Evolutionary conservation across 2,797 vertebrate species (phyloP), one percentile per base, ranked within the genome.

Genomic region (Poeciliopsis paucimaculata): DNA sequence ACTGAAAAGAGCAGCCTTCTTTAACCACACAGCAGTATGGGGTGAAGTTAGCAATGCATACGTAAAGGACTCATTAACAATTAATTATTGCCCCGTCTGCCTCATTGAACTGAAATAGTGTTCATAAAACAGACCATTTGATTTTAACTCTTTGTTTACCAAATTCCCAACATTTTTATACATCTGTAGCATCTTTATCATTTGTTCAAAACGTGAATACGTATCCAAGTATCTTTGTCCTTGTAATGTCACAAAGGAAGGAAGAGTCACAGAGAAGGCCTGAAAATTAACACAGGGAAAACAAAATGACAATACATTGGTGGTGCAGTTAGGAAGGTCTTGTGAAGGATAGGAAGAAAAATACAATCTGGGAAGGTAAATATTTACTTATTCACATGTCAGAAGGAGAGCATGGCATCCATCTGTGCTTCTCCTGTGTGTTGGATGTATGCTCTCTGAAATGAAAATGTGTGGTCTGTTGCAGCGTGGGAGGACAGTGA

Each of bases 281-380:
- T 47, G 51, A 77, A 89, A 86, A 84, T 31, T 36, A 87, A 71
- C 79, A 73, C 72, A 36, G 55, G 45, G 57, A 53, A 31, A 43
- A 80, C 77, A 31, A 87, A 78, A 85, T n/a, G 39, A 75, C 64
- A 39, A 77, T 71, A 73, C 79, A 68, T 36, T 43, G 64, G 73
- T 80, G 86, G 81, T 83, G 76, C 83, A 76, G 46, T 82, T 78
- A 89, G 77, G 82, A 77, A 90, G 73, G n/a, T 46, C 46, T 80
- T 72, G 78, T 79, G 79, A 84, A 47, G 83, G 77, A 84, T 82
- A 76, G 87, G 47, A 87, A 82, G 84, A 86, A 88, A 82, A 87
- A 94, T 87, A 91, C 92, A 92, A 94, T 94, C 92, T 93, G 91
- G 89, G 84, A 88, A 91, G 88, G 92, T 94, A 95, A 95, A 95